Evolutionary conservation across 2,888 invertebrate genomes (phyloP).

Genomic region (Dolichopus griseipennis): DNA sequence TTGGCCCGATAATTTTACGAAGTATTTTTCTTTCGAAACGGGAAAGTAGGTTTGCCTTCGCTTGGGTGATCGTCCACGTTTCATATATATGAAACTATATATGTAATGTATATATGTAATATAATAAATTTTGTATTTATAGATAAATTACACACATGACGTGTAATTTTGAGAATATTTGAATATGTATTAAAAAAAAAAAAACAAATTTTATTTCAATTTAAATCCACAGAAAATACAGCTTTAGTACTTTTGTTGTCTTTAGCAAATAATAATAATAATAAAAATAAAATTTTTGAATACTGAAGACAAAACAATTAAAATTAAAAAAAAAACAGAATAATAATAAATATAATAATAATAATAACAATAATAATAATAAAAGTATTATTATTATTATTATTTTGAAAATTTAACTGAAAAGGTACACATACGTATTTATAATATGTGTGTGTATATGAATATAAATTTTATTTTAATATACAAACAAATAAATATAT

Average conservation of each 20-base stretch:
- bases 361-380: not conserved
- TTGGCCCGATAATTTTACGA: no score
- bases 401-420: not conserved
- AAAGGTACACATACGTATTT: not conserved
- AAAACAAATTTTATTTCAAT: not conserved
- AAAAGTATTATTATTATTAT: not conserved
- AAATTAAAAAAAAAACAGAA: not conserved
- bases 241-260: not conserved
- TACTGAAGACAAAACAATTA: not conserved
- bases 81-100: no score
- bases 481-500: no score
- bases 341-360: not conserved
- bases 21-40: no score
- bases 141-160: no score
- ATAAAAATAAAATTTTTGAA: not conserved
- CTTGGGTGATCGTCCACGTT: no score
- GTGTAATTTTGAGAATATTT: not conserved
- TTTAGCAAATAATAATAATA: not conserved
- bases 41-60: no score
- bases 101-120: no score
- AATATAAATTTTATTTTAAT: no score
- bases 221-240: slow-evolving; percentile 6
- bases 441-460: not conserved
- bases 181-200: not conserved
- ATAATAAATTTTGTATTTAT: no score